Conservation (phyloP, 2,797 vertebrate genomes). For the Pteropus rufus region DNA sequence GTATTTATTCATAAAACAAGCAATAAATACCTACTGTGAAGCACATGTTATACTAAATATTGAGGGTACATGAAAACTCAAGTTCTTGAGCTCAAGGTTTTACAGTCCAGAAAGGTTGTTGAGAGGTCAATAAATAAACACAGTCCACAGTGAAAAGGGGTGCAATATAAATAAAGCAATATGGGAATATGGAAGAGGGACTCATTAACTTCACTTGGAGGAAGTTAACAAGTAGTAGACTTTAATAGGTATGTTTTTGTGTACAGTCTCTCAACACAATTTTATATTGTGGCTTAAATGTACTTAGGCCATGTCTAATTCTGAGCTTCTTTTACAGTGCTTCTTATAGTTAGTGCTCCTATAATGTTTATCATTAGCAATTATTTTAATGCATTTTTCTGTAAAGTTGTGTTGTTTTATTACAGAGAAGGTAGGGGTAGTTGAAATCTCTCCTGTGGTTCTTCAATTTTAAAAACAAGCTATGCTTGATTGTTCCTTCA, state of each 20-base stretch:
- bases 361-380: background rate
- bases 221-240: background rate
- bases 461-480: background rate
- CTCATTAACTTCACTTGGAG: background rate
- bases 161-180: background rate
- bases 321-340: background rate
- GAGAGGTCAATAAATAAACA: background rate
- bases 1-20: conserved; percentile 15
- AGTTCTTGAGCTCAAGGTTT: background rate
- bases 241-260: background rate
- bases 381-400: background rate
- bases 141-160: background rate
- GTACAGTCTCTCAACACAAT: background rate
- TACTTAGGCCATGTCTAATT: background rate
- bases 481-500: conserved; percentile 6
- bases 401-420: background rate
- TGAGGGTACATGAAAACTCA: background rate
- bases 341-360: background rate
- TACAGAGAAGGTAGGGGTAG: background rate
- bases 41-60: background rate
- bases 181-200: background rate
- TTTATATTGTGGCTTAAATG: background rate
- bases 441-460: conserved; percentile 32
- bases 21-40: background rate
- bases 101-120: background rate